Conservation (phyloP, 2,113 vertebrate genomes). For the Crotalus horridus region DNA sequence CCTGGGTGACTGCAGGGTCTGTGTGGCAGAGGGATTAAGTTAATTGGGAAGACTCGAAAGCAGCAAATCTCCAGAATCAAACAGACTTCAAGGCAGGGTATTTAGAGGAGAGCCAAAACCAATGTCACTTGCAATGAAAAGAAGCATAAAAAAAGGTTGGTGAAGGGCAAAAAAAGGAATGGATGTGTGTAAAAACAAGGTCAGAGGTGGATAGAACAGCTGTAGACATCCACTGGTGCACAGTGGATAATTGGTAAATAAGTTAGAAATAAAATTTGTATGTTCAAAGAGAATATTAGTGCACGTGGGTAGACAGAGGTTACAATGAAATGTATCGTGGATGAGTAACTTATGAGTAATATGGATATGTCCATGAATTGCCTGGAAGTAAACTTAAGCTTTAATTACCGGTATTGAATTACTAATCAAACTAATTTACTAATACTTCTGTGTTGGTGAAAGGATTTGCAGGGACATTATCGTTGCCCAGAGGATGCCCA, state of each 20-base stretch:
- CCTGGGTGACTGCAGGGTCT: constrained; percentile 35
- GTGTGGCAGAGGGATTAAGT: constrained; percentile 48
- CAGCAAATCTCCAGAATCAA: constrained; percentile 54
- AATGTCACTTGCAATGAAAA: constrained; percentile 17
- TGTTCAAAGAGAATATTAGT: not conserved
- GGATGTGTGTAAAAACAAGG: not conserved
- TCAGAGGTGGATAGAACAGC: not conserved
- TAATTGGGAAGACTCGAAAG: constrained; percentile 42
- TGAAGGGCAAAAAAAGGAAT: not conserved
- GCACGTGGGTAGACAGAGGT: not conserved
- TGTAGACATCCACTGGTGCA: not conserved
- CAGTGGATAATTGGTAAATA: not conserved
- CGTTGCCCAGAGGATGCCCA: no score
- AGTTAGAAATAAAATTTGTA: not conserved
- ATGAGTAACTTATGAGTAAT: not conserved
- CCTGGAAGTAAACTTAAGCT: not conserved
- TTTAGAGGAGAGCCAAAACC: constrained; percentile 38
- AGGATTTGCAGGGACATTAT: no score
- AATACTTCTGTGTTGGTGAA: no score
- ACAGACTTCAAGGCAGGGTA: constrained; percentile 33
- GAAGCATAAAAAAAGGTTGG: constrained; percentile 30
- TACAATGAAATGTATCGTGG: not conserved
- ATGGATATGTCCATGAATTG: not conserved
- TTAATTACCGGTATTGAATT: not conserved
- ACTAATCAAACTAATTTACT: not conserved